These are phyloP conservation scores for Chaetodon auriga DNA, from an alignment of 2,113 vertebrate genomes.

Conservation along the genomic window DNA sequence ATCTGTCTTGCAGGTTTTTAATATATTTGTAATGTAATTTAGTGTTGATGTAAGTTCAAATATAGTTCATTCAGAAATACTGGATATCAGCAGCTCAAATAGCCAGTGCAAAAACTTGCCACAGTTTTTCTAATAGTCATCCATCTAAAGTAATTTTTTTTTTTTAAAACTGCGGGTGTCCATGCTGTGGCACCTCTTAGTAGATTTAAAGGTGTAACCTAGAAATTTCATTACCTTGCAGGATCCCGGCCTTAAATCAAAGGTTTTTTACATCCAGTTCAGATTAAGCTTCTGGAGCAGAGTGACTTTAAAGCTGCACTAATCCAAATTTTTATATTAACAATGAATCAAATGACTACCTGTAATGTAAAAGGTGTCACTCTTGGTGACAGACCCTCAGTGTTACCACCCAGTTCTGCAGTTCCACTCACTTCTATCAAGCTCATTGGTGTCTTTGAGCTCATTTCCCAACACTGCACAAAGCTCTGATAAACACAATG, in stretches of 20 bases:
- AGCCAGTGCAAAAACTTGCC: background rate
- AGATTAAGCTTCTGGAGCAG: background rate
- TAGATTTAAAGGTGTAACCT: background rate
- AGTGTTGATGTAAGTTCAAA: background rate
- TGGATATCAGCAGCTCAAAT: background rate
- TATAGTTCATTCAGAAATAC: background rate
- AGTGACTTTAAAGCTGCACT: conserved; percentile 3
- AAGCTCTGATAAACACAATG: background rate
- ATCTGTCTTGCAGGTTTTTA: background rate
- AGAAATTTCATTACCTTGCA: background rate
- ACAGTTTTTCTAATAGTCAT: background rate
- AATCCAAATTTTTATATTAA: background rate
- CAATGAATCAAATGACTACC: background rate
- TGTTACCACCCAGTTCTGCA: background rate
- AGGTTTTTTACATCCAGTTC: background rate
- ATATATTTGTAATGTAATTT: background rate
- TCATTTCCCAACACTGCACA: no score
- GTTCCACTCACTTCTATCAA: background rate
- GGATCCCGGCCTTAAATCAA: background rate
- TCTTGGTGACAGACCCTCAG: background rate
- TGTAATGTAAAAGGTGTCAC: background rate
- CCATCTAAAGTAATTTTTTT: background rate
- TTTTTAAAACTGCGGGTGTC: background rate
- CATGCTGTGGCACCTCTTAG: background rate
- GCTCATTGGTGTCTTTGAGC: background rate